Base-by-base conservation (phyloP, 2,888 invertebrate species). In the Mycalesis mineus region DNA sequence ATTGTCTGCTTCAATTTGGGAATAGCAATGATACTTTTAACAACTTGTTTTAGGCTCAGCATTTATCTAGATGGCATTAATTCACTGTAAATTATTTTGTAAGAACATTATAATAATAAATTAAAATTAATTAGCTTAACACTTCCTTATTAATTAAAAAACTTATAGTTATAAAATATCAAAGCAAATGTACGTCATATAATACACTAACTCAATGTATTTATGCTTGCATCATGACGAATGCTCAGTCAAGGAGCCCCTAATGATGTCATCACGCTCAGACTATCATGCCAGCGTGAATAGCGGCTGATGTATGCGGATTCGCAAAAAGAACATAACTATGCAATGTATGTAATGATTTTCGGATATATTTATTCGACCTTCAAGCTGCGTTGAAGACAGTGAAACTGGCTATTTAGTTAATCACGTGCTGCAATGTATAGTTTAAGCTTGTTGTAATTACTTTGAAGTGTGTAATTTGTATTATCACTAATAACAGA, bases 211-310 rank as follows among this genome's bases (percentile, higher is more conserved):
- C 17, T 8, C 8, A 39, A 7, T 17, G 37, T 5, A 22, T 49
- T 49, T 37, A 44, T n/a, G 47, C 40, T 45, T 15, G 15, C 31
- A 55, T 58, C 33, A 42, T 36, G 50, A 29, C 22, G 4, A 36
- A 29, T 33, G 4, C 9, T 33, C 8, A 11, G 9, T 41, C 17
- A 28, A 44, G 44, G 22, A 44, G 11, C 49, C 31, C 37, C 37
- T 40, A 54, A 51, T 60, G 60, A 60, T 60, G 60, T 60, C 60
- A 60, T 60, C 40, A 31, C 40, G 41, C 15, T 31, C n/a, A 22
- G 48, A 11, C 13, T 14, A 41, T 42, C 42, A 42, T 22, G 17
- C 14, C 22, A 28, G 31, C 40, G 17, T 53, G 53, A 60, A 28
- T 55, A 39, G 45, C 42, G n/a, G 42, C 44, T 56, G 37, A 57